Base-by-base conservation (phyloP, 2,888 invertebrate species). In the Deilephila elpenor region DNA sequence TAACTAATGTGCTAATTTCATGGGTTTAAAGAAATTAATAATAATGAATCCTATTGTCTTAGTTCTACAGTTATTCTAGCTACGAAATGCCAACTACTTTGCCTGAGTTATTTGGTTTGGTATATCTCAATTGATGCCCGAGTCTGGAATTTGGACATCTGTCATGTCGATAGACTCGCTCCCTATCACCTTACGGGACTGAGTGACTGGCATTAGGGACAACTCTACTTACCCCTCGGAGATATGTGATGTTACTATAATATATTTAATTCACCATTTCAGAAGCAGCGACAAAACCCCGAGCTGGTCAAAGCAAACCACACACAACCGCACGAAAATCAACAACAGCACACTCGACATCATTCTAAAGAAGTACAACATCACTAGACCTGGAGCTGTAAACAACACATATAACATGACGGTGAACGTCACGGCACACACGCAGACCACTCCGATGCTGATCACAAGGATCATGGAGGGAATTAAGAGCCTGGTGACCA, bases 381-480 rank as follows among this genome's bases (percentile, higher is more conserved):
- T 73, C 75, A 81, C 76, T 70, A 81, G 76, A 78, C 78, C 71
- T 75, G 74, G 76, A 78, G 77, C 71, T 75, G 74, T 14, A 74
- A 74, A 80, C 71, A 80, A 79, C 74, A 79, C 77, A 64, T 64
- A 56, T 73, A 74, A 72, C 75, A 74, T 83, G 84, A 79, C 86
- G 0, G 82, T 79, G 0, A 87, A 87, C 67, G 79, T 77, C 75
- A 79, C 79, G 14, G 74, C 59, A 0, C n/a, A 71, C 53, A 73
- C 59, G n/a, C 77, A 74, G 59, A 73, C 72, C 72, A 59, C 17
- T 72, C 59, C 61, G 37, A 74, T 89, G 14, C 79, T 93, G 2
- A 84, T 92, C 8, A 85, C 87, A 0, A 92, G 88, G 75, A 81
- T 93, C 20, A 79, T 90, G 80, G 90, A 90, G 0, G 84, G 87